phyloP scores from a whole-genome alignment of 2,113 vertebrate species.

The Passer montanus region DNA sequence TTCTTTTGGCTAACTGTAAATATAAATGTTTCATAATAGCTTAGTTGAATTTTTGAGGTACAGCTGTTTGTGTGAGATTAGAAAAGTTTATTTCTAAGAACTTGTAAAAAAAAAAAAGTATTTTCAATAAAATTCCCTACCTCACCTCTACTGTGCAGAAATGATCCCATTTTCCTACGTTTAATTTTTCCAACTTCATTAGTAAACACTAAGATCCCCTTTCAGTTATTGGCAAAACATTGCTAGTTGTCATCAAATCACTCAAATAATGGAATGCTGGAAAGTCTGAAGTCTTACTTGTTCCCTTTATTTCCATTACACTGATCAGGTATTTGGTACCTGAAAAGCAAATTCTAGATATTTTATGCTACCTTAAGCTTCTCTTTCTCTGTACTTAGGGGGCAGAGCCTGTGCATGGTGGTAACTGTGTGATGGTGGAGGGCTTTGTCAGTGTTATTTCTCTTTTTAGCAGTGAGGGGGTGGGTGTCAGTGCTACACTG shows the following conservation, averaged over 20 bases:
- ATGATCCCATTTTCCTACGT: constrained; percentile 49
- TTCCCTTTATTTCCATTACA: background rate
- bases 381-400: background rate
- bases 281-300: background rate
- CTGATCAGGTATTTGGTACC: background rate
- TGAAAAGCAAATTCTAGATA: background rate
- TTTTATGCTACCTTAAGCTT: background rate
- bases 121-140: constrained; percentile 72
- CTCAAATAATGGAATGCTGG: background rate
- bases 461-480: background rate
- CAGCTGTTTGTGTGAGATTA: constrained; percentile 73
- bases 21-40: constrained; percentile 78
- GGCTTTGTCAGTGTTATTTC: background rate
- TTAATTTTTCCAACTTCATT: background rate
- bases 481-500: background rate
- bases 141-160: constrained; percentile 54
- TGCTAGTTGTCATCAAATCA: background rate
- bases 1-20: constrained; percentile 76
- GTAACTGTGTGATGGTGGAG: too few relatives aligned
- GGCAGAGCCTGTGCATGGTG: background rate
- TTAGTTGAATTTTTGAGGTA: constrained; percentile 73
- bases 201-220: background rate
- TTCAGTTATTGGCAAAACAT: background rate
- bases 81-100: constrained; percentile 66
- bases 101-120: constrained; percentile 62